Conservation (phyloP, 2,888 invertebrate species). For the Himalopsyche tibetana region DNA sequence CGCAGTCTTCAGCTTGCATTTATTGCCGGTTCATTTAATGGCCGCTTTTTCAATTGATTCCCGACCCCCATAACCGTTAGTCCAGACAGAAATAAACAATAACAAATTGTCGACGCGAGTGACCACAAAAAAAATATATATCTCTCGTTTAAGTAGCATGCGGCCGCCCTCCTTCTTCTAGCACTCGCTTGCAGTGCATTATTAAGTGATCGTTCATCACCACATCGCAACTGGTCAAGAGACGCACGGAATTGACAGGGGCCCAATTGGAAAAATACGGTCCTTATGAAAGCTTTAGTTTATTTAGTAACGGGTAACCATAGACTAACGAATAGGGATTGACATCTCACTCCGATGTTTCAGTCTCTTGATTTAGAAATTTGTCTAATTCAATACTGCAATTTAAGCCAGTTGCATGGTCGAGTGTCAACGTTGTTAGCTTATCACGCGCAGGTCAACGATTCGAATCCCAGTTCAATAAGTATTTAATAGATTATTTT, state of each 20-base stretch:
- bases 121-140: slow-evolving; percentile 23
- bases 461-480: no score
- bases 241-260: neutral
- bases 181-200: slow-evolving; percentile 2
- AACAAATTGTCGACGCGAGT: slow-evolving; percentile 46
- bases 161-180: neutral
- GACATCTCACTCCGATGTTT: no score
- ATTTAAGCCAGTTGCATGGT: no score
- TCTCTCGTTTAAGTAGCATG: neutral
- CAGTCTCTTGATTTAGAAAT: no score
- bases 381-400: no score
- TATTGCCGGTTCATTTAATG: neutral
- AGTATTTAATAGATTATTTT: no score
- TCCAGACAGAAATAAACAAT: slow-evolving; percentile 48
- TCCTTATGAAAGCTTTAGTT: no score
- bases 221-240: neutral
- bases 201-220: slow-evolving; percentile 33
- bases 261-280: neutral
- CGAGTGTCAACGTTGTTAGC: no score
- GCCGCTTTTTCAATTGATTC: slow-evolving; percentile 40
- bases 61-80: slow-evolving; percentile 35
- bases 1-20: slow-evolving; percentile 3
- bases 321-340: no score
- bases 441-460: no score
- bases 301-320: no score